phyloP scores from a whole-genome alignment of 2,797 vertebrate species.

The Xiphorhynchus erythropygius region DNA sequence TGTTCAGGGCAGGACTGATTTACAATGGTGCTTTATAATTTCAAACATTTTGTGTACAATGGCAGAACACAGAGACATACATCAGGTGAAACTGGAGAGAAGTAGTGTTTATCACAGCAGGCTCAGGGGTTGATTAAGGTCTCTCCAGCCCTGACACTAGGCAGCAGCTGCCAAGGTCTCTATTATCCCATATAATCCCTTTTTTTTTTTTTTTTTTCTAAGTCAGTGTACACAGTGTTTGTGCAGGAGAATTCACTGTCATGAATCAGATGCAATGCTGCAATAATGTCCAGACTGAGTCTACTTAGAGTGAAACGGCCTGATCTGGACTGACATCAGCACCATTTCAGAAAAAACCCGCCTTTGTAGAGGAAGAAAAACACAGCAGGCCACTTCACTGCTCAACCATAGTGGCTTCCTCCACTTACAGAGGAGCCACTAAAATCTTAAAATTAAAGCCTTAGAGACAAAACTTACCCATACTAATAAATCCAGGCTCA shows the following conservation, averaged over 20 bases:
- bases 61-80: not conserved
- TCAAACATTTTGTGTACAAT: not conserved
- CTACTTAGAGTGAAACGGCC: not conserved
- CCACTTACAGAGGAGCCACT: not conserved
- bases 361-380: not conserved
- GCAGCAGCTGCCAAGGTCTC: not conserved
- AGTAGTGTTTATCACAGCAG: not conserved
- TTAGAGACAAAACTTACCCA: too few species aligned
- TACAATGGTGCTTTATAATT: not conserved
- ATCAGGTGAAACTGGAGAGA: not conserved
- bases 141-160: not conserved
- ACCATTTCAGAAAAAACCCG: not conserved
- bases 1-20: not conserved
- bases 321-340: not conserved
- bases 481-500: too few species aligned
- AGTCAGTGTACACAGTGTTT: not conserved
- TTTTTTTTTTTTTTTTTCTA: rapidly evolving
- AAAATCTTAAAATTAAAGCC: too few species aligned
- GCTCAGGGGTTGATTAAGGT: not conserved
- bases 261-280: not conserved
- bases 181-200: not conserved
- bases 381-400: not conserved
- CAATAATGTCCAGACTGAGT: not conserved
- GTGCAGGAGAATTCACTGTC: not conserved
- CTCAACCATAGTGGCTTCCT: not conserved